Base-by-base conservation (phyloP, 2,113 vertebrate species). In the Xiphophorus couchianus region DNA sequence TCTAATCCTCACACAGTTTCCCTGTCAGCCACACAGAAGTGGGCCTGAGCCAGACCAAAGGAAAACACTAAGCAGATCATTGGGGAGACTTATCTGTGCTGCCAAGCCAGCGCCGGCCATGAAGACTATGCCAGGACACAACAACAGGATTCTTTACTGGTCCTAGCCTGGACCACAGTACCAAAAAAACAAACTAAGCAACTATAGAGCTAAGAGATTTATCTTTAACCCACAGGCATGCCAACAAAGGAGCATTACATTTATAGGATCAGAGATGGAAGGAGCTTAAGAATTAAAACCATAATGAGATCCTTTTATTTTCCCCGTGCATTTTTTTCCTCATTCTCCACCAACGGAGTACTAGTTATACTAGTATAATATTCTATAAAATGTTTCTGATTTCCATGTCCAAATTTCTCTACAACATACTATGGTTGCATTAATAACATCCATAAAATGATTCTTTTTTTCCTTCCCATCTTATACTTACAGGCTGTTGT, bases 91-190 rank as follows among this genome's bases (percentile, higher is more conserved):
- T 77, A 82, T 85, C 89, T 80, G 58, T 82, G 30, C 62, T 78
- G 83, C 89, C 84, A 87, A 88, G 83, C 82, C 12, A 35, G 35
- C 0, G 66, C 77, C 1, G 63, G 64, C 73, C 73, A 71, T 80
- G 83, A 80, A 84, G 80, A 84, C 65, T 74, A 7, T 82, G 83
- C 87, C 78, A 54, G 82, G 89, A 88, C 73, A 86, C 88, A 54
- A 62, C 73, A 84, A 73, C 66, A 82, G 86, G 89, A 90, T 90
- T 90, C 81, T 73, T 73, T 65, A 78, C 71, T 80, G 73, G 80
- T 84, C 78, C 28, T 25, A 77, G 84, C 82, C 27, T 70, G 39
- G 60, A 75, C 74, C 65, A 61, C 58, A 61, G 73, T 74, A 30
- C 75, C 61, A 67, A 85, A 82, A 54, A 35, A 35, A 6, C 1